A percentile compares a stretch with the other conserved stretches of the same genome.
Conservation (phyloP, 2,888 invertebrate species). For the Lasioglossum pauxillum region DNA sequence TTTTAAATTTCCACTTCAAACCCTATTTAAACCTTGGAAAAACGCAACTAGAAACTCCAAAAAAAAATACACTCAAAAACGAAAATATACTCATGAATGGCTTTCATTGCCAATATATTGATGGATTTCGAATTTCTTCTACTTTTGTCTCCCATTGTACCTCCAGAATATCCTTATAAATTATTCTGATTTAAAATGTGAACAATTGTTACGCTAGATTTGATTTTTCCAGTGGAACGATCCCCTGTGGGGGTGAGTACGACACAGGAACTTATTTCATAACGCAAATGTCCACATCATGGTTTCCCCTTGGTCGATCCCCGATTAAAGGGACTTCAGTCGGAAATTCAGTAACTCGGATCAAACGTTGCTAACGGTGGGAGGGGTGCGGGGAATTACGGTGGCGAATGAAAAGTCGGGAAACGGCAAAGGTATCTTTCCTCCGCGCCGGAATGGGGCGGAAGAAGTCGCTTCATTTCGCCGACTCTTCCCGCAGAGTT, state of each 20-base stretch:
- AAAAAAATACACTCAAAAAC: too few species aligned
- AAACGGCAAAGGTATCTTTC: constrained; percentile 30
- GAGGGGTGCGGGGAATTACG: constrained; percentile 32
- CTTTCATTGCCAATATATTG: too few species aligned
- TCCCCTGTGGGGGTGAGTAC: neutral
- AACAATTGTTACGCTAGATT: neutral
- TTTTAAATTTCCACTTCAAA: too few species aligned
- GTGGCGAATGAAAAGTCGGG: constrained; percentile 50
- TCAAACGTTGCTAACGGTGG: constrained; percentile 49
- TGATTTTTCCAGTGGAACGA: neutral
- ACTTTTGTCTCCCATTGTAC: too few species aligned
- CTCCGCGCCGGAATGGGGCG: neutral
- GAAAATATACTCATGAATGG: too few species aligned
- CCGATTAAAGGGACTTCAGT: constrained; percentile 36
- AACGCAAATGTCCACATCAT: constrained; percentile 25
- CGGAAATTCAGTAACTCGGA: constrained; percentile 58
- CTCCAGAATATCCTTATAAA: too few species aligned
- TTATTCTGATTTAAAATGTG: neutral
- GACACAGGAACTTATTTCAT: constrained; percentile 53
- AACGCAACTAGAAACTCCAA: too few species aligned
- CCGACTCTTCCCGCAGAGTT: constrained; percentile 31
- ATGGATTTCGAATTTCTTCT: too few species aligned
- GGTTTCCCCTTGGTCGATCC: constrained; percentile 19
- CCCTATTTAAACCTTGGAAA: too few species aligned
- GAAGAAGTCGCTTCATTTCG: constrained; percentile 38